Evolutionary conservation across 2,888 invertebrate genomes (phyloP), one percentile per base, ranked within the genome.

Genomic region (Acleris laterana): DNA sequence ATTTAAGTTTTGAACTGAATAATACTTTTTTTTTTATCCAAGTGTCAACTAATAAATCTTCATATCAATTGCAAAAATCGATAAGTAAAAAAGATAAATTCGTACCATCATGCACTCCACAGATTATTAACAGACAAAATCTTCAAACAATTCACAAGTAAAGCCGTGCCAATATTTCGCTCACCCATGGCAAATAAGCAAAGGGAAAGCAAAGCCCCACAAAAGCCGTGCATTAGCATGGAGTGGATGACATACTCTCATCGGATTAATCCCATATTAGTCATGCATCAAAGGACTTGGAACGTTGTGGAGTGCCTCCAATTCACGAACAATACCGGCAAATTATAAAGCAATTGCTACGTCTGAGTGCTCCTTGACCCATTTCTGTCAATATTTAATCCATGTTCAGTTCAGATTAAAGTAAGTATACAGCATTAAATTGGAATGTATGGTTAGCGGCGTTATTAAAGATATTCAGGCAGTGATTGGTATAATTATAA

Each of bases 221-320:
- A 81, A 81, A 85, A 84, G 83, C 83, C 72, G 74, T 77, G 84
- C 81, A 89, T 90, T 89, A 89, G 82, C 82, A 82, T 90, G 73
- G 78, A 90, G 89, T 88, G 87, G 85, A 89, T 90, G 91, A 87
- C 89, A 90, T 85, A 86, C 86, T 84, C 85, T 81, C 84, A 79
- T 82, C 80, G 82, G 85, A 87, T 91, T 91, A 91, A 89, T 87
- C 77, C 82, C 87, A 84, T 84, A 88, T 90, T 90, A 91, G 82
- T 77, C 84, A 91, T 88, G 89, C 91, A 88, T 92, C 91, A 93
- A 93, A 90, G 90, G 84, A 77, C 77, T 75, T 74, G 81, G 77
- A 79, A 78, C 74, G 85, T 82, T 81, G 82, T 84, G 74, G 75
- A 87, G 84, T 76, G 77, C 82, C 77, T 78, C 75, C 79, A 88